Evolutionary conservation across 2,113 vertebrate genomes (phyloP), one percentile per base, ranked within the genome.

Genomic region (Glaucidium brasilianum): DNA sequence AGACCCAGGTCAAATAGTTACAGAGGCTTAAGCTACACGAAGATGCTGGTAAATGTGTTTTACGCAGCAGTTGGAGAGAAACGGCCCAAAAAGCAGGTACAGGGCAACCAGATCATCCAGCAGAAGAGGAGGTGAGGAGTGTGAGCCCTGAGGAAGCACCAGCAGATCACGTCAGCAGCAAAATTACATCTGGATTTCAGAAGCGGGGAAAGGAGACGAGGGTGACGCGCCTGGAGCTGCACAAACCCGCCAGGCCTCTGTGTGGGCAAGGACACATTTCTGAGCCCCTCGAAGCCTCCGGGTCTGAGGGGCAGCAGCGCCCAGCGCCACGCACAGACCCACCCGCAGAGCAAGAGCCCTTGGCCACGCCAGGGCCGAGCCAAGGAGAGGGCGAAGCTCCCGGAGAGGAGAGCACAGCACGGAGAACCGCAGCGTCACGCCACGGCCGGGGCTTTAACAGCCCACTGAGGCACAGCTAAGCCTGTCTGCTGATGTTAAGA

Each of bases 21-120:
- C 0, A 4, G 56, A 21, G 14, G 11, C 16, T 21, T 2, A 3
- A 58, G 4, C 29, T 1, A 6, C 10, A 4, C 22, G 8, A 11
- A 39, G 27, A 5, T 3, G 60, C 32, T 43, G 3, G 0, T 13
- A 49, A 84, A 76, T 17, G 9, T 6, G 0, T 19, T 55, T n/a
- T 4, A 7, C 3, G 12, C 20, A 5, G 58, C 43, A 12, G 35
- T 17, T 22, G 12, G 12, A 25, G 49, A 68, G 39, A 14, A 26
- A 10, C 5, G 11, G 26, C 19, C 53, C 21, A 25, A 2, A 12
- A 11, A 26, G 39, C 29, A 30, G n/a, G 41, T 11, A 12, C 15
- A 3, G 2, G 7, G 76, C 1, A 18, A 39, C 2, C 1, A 4
- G 14, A 47, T 4, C 20, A 14, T 19, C 29, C 0, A 3, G 1